Evolutionary conservation across 1,140 invertebrate genomes (phyloP).

Genomic region (Wasmannia auropunctata): DNA sequence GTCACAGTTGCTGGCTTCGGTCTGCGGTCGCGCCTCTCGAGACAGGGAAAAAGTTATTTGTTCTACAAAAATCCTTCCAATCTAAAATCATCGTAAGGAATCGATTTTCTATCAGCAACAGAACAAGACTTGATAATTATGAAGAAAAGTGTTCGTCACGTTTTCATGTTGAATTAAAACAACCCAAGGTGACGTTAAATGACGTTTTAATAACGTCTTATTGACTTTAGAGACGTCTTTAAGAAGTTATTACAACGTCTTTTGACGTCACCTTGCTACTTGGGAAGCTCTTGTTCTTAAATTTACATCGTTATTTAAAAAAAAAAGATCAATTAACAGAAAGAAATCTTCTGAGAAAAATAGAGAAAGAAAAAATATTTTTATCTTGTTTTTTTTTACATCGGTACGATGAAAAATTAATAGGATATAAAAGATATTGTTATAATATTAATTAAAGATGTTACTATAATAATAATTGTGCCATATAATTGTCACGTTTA

Average conservation of each 20-base stretch:
- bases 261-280: no score
- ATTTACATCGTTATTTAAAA: neutral
- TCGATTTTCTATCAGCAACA: neutral
- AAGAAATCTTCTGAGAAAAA: no score
- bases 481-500: neutral
- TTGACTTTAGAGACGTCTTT: no score
- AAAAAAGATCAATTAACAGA: no score
- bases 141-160: neutral
- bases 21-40: neutral
- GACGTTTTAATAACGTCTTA: no score
- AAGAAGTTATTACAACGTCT: no score
- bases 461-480: neutral
- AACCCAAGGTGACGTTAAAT: no score
- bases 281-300: neutral
- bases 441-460: neutral
- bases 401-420: neutral
- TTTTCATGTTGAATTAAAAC: neutral
- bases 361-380: neutral
- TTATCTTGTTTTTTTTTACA: neutral
- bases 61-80: neutral
- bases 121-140: neutral
- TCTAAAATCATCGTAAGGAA: neutral
- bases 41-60: neutral
- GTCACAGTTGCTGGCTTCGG: neutral
- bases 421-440: neutral